Evolutionary conservation across 2,113 vertebrate species (phyloP).

Genomic region (Mandrillus leucophaeus): DNA sequence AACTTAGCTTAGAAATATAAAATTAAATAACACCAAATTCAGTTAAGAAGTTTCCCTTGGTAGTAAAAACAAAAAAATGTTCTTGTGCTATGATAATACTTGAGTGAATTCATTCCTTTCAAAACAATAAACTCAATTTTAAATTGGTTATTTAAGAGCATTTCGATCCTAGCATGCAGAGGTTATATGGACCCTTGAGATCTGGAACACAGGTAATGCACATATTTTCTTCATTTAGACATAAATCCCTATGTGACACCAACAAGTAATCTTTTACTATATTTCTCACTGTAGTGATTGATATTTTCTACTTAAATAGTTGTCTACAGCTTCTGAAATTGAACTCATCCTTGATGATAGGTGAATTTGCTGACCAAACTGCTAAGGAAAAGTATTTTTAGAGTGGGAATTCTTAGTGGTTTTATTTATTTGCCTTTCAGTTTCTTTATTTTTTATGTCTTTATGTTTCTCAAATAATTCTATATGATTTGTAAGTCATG

Average conservation of each 20-base stretch:
- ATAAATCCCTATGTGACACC: not conserved
- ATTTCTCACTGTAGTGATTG: conserved; percentile 56
- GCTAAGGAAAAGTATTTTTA: conserved; percentile 33
- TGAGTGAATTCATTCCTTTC: not conserved
- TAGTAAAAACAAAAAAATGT: not conserved
- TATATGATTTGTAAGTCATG: not conserved
- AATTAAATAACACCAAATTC: not conserved
- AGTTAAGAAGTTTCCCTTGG: not conserved
- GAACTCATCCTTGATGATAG: conserved; percentile 57
- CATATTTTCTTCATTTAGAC: not conserved
- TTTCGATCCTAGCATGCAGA: not conserved
- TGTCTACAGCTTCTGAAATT: conserved; percentile 45
- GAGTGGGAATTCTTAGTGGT: not conserved
- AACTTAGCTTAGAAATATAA: not conserved
- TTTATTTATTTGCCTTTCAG: not conserved
- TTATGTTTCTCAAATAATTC: conserved; percentile 22
- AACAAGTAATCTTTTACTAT: conserved; percentile 31
- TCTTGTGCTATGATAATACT: not conserved
- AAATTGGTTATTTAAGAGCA: not conserved
- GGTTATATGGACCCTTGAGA: not conserved
- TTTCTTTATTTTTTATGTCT: conserved; percentile 41
- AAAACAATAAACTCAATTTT: not conserved
- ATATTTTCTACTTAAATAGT: conserved; percentile 42
- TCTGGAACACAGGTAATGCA: not conserved
- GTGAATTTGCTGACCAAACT: conserved; percentile 52